Percentiles rank a stretch among this genome's conserved stretches.
phyloP scores from a whole-genome alignment of 2,888 invertebrate genomes.

The Amblyteles armatorius region DNA sequence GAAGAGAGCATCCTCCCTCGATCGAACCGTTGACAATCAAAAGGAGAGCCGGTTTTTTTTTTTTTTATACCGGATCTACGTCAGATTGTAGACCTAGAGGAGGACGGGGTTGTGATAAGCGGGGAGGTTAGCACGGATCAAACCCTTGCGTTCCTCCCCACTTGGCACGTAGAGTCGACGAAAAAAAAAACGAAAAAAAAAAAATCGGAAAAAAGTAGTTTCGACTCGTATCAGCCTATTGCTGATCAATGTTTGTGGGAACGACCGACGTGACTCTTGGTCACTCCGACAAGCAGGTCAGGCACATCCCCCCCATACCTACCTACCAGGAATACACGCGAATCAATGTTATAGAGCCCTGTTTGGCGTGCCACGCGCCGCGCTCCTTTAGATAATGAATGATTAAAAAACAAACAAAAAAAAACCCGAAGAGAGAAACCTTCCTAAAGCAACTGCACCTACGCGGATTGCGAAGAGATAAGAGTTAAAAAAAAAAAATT shows the following conservation, averaged over 20 bases:
- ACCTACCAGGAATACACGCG: constrained; percentile 42
- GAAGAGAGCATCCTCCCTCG: constrained; percentile 65
- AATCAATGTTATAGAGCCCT: constrained; percentile 31
- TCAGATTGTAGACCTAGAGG: constrained; percentile 75
- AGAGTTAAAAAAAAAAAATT: constrained; percentile 14
- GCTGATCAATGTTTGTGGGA: constrained; percentile 83
- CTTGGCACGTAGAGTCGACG: constrained; percentile 68
- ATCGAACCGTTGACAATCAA: constrained; percentile 80
- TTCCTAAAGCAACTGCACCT: constrained; percentile 59
- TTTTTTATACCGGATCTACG: constrained; percentile 56
- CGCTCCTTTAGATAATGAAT: constrained; percentile 60
- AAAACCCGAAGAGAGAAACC: constrained; percentile 41
- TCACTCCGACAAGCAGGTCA: constrained; percentile 84
- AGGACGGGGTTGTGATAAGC: constrained; percentile 77
- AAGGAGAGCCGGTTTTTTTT: constrained; percentile 48
- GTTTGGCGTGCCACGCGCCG: constrained; percentile 54
- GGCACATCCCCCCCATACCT: constrained; percentile 72
- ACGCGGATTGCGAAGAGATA: constrained; percentile 34
- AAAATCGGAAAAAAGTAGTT: constrained; percentile 26
- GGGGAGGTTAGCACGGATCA: constrained; percentile 79
- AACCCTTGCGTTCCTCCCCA: constrained; percentile 75
- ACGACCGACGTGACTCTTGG: constrained; percentile 84
- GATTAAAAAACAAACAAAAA: constrained; percentile 37
- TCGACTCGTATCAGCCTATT: constrained; percentile 64
- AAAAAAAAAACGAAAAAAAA: constrained; percentile 25